Conservation (phyloP, 1,140 invertebrate species). For the Zaprionus nigranus region DNA sequence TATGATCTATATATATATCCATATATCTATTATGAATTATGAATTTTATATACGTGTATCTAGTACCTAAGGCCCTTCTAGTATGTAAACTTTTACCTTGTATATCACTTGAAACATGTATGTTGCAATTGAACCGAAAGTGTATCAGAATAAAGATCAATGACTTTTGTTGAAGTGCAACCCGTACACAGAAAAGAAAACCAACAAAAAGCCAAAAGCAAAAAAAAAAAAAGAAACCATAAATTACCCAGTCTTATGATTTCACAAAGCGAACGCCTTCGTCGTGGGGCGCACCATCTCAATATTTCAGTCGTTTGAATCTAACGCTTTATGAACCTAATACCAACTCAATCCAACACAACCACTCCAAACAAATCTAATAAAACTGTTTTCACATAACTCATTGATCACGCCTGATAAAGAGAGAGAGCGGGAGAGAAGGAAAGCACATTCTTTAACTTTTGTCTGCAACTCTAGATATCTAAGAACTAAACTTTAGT, state of each 20-base stretch:
- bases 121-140: conserved; percentile 80
- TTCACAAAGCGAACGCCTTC: conserved; percentile 26
- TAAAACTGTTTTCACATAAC: conserved; percentile 61
- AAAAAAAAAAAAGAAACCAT: conserved; percentile 36
- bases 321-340: conserved; percentile 72
- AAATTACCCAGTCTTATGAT: conserved; percentile 63
- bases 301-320: conserved; percentile 38
- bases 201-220: conserved; percentile 40
- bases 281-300: neutral
- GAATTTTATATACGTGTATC: conserved; percentile 77
- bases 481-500: conserved; percentile 71
- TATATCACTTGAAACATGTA: conserved; percentile 78
- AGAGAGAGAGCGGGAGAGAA: conserved; percentile 26
- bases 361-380: conserved; percentile 36
- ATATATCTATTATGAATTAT: conserved; percentile 49
- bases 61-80: conserved; percentile 70
- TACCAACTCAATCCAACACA: conserved; percentile 2
- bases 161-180: conserved; percentile 81
- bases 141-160: conserved; percentile 84
- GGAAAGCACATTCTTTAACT: conserved; percentile 65
- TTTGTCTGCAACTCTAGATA: conserved; percentile 73
- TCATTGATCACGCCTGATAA: conserved; percentile 68
- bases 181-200: conserved; percentile 57
- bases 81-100: conserved; percentile 71
- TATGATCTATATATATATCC: conserved; percentile 19